These are phyloP conservation scores for Erythrolamprus reginae DNA, from an alignment of 2,113 vertebrate species.

Conservation along the genomic window DNA sequence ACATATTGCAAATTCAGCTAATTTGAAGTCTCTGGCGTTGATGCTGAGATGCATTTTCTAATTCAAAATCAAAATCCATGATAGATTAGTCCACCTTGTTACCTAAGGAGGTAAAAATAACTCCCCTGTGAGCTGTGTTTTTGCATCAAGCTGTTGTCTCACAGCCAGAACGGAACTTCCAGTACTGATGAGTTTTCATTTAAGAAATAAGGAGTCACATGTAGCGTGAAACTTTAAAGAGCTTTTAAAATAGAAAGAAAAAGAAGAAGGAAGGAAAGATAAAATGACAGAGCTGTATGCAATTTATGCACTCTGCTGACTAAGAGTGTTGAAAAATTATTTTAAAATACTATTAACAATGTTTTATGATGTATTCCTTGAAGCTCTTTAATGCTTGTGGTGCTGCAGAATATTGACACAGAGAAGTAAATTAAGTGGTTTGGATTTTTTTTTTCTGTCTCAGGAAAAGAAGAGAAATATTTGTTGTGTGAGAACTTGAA, in stretches of 20 bases:
- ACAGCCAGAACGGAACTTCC: neutral
- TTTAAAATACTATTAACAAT: constrained; percentile 21
- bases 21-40: neutral
- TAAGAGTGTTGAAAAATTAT: constrained; percentile 37
- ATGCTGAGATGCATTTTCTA: neutral
- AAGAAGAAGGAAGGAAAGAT: neutral
- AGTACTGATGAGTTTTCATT: neutral
- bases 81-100: fast-evolving
- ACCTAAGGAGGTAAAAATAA: neutral
- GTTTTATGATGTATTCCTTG: neutral
- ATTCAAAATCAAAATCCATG: neutral
- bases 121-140: neutral
- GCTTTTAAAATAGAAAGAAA: constrained; percentile 16
- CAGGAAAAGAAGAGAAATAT: neutral
- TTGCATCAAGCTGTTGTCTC: neutral
- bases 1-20: neutral
- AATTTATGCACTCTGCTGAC: neutral
- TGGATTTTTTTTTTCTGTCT: neutral
- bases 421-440: neutral
- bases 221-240: constrained; percentile 21
- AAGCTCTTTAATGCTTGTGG: neutral
- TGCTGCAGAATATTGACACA: neutral
- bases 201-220: constrained; percentile 1
- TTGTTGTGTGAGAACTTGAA: neutral
- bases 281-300: constrained; percentile 21